Conservation (phyloP, 2,113 vertebrate species). For the Marcusenius ussheri region DNA sequence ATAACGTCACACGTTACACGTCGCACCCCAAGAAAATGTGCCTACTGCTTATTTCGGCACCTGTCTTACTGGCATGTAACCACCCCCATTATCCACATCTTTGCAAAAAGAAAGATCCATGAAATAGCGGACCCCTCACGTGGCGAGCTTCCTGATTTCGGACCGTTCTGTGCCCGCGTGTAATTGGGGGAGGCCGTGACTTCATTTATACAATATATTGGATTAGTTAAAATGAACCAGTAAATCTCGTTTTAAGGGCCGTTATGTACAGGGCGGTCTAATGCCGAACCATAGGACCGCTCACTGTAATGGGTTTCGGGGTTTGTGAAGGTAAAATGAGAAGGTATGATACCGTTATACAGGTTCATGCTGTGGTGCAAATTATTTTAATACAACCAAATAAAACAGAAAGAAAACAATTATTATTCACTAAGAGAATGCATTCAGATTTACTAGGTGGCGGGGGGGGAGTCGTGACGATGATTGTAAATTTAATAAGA, state of each 20-base stretch:
- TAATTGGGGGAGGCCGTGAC: background rate
- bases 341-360: background rate
- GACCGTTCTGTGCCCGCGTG: background rate
- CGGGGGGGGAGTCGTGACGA: background rate
- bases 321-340: background rate
- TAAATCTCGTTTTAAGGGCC: background rate
- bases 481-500: background rate
- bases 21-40: background rate
- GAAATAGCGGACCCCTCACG: background rate
- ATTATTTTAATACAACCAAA: background rate
- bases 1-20: background rate
- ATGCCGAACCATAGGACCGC: background rate
- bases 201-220: background rate
- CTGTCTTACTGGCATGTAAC: background rate
- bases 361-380: background rate
- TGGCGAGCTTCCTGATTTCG: background rate
- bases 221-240: background rate
- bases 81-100: background rate
- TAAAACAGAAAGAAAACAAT: background rate
- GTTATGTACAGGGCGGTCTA: background rate
- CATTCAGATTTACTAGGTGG: background rate
- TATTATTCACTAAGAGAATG: background rate
- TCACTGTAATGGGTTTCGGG: background rate
- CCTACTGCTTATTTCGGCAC: background rate
- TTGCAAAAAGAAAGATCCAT: background rate